Base-by-base conservation (phyloP, 2,888 invertebrate genomes). In the Lasioglossum calceatum region DNA sequence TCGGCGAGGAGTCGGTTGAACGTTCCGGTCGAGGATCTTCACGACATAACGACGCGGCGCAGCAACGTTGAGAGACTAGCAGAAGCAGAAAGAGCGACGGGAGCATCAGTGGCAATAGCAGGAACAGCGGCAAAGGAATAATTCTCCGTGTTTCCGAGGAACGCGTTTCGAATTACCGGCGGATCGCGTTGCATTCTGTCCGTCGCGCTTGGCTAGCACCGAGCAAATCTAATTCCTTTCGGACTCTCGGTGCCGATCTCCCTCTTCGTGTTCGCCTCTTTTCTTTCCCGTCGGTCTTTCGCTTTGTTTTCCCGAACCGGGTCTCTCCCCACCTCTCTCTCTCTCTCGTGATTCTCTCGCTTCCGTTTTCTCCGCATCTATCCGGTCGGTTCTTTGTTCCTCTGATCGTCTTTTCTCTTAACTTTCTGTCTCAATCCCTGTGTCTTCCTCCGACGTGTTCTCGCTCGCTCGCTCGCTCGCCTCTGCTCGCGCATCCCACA, bases 161-260 rank as follows among this genome's bases (percentile, higher is more conserved):
- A 88, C 94, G 93, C 93, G 93, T 93, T 93, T 94, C 92, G 92
- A 94, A 94, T 94, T 93, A 94, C 94, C 90, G 87, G 87, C 87
- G 92, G 92, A 94, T 94, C 92, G 93, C 92, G 93, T 93, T 94
- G 94, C 94, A 94, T 94, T 94, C 92, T 94, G 92, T 91, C 90
- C 94, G 93, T 94, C 90, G 92, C 93, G 94, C 93, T 94, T 93
- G 92, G 93, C 93, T 93, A 93, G 92, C 92, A 89, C 87, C 91
- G 92, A 93, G 94, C 92, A 94, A 94, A 94, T 93, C 93, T 92
- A 93, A 93, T 93, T 93, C 92, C 91, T 92, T 89, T 88, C 90
- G 90, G 90, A 90, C 91, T 89, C 90, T 82, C 84, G 85, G 79
- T 89, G 80, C 87, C 89, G 87, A 88, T 90, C 89, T 85, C 81